Percentiles rank a stretch among this genome's conserved stretches.
Conservation (phyloP, 2,888 invertebrate genomes). For the Drosophila mulleri region DNA sequence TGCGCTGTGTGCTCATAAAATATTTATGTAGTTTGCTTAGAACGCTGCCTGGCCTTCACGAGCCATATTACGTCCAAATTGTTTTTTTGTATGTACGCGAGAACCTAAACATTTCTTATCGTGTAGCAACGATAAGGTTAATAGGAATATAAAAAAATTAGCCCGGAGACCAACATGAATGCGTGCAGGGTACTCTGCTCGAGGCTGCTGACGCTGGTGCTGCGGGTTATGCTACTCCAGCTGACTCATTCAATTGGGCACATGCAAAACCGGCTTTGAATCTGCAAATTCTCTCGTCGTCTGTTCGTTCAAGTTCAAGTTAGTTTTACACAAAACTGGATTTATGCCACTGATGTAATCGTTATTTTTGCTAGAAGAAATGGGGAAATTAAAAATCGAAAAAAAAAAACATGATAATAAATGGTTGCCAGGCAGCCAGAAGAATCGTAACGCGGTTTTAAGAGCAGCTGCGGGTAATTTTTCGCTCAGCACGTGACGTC, state of each 20-base stretch:
- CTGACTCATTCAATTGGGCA: conserved; percentile 34
- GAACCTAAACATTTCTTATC: conserved; percentile 36
- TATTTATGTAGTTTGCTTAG: conserved; percentile 30
- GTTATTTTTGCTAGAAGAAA: conserved; percentile 39
- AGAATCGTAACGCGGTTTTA: conserved; percentile 13
- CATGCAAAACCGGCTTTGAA: conserved; percentile 44
- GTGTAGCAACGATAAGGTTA: conserved; percentile 31
- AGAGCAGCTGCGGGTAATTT: conserved; percentile 22
- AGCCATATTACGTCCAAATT: conserved; percentile 53
- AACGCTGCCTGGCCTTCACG: conserved; percentile 36
- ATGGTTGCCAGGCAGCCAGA: conserved; percentile 36
- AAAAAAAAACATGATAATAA: conserved; percentile 23
- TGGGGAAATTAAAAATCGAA: conserved; percentile 24
- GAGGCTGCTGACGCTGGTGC: conserved; percentile 22
- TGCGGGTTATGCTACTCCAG: conserved; percentile 12
- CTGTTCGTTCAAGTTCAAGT: conserved; percentile 51
- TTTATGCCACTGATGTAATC: conserved; percentile 44
- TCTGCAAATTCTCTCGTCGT: conserved; percentile 23
- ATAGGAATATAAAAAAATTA: background rate
- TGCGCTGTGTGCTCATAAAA: conserved; percentile 28
- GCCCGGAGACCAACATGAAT: conserved; percentile 19
- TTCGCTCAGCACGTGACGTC: conserved; percentile 42
- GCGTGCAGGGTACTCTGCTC: conserved; percentile 12
- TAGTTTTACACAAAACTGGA: conserved; percentile 42
- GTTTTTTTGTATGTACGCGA: background rate